A percentile compares a stretch with the other conserved stretches of the same genome.
Evolutionary conservation across 1,140 invertebrate species (phyloP).

Genomic region (Galendromus occidentalis): DNA sequence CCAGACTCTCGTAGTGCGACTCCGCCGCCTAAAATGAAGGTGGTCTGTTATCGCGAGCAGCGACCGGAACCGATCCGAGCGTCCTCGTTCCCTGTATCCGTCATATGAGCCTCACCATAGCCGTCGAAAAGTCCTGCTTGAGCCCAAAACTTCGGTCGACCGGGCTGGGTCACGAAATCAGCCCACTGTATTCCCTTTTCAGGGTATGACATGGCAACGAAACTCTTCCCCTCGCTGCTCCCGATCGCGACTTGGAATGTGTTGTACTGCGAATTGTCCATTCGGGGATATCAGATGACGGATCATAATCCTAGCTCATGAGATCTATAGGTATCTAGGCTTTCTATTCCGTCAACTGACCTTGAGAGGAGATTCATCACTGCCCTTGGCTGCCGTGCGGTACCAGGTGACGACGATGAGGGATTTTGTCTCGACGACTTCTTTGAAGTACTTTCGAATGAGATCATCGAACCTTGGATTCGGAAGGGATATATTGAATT

Average conservation of each 20-base stretch:
- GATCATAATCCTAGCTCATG: too few relatives aligned
- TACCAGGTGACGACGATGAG: constrained; percentile 6
- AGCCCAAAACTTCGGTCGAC: not conserved
- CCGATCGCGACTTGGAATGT: not conserved
- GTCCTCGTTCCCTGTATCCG: too few relatives aligned
- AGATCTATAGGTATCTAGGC: too few relatives aligned
- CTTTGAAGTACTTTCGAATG: not conserved
- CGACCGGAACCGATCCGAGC: too few relatives aligned
- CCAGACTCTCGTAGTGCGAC: not conserved
- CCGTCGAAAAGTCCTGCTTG: not conserved
- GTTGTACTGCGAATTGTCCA: not conserved
- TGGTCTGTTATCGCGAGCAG: too few relatives aligned
- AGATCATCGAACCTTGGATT: not conserved
- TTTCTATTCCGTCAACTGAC: too few relatives aligned
- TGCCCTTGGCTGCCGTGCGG: too few relatives aligned
- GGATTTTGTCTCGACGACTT: not conserved
- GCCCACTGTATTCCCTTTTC: not conserved
- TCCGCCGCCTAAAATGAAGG: not conserved
- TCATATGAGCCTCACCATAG: not conserved
- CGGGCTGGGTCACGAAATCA: not conserved
- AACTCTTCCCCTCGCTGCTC: not conserved
- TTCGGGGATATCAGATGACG: too few relatives aligned
- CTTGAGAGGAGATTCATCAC: too few relatives aligned
- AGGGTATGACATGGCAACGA: not conserved
- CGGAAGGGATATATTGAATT: not conserved